phyloP scores from a whole-genome alignment of 2,797 vertebrate species.

The Eutrigla gurnardus region DNA sequence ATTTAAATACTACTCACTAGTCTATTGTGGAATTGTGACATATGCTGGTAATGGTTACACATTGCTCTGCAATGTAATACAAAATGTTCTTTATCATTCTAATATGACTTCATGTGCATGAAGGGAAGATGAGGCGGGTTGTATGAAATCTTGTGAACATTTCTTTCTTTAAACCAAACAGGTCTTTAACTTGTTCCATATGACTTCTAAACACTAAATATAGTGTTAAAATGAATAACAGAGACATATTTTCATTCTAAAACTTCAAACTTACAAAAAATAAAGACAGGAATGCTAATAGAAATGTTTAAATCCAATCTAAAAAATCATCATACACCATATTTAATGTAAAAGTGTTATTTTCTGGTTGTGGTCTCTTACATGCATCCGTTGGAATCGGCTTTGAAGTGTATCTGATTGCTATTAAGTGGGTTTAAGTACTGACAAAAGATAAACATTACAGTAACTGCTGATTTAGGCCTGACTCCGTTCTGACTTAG shows the following conservation, averaged over 20 bases:
- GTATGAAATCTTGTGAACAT: background rate
- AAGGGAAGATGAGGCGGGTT: background rate
- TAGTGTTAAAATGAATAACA: constrained; percentile 10
- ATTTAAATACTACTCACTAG: constrained; percentile 29
- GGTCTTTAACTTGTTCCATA: background rate
- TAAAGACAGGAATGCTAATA: constrained; percentile 33
- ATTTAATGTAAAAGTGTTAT: constrained; percentile 29
- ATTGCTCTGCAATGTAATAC: background rate
- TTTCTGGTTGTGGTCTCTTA: constrained; percentile 39
- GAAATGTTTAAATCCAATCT: constrained; percentile 31
- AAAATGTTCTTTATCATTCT: background rate
- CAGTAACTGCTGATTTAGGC: constrained; percentile 26
- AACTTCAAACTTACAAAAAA: constrained; percentile 20
- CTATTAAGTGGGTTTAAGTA: constrained; percentile 13
- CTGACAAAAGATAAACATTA: constrained; percentile 5
- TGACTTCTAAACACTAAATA: constrained; percentile 12
- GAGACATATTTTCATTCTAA: constrained; percentile 37
- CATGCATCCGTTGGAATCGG: constrained; percentile 23
- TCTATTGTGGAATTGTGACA: constrained; percentile 36
- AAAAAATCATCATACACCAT: constrained; percentile 44
- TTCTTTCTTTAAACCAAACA: constrained; percentile 12
- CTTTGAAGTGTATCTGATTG: constrained; percentile 27
- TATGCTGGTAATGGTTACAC: constrained; percentile 5
- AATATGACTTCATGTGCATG: constrained; percentile 17
- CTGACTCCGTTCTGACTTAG: constrained; percentile 16